phyloP scores from a whole-genome alignment of 2,888 invertebrate species.

The Pseudoips prasinana region DNA sequence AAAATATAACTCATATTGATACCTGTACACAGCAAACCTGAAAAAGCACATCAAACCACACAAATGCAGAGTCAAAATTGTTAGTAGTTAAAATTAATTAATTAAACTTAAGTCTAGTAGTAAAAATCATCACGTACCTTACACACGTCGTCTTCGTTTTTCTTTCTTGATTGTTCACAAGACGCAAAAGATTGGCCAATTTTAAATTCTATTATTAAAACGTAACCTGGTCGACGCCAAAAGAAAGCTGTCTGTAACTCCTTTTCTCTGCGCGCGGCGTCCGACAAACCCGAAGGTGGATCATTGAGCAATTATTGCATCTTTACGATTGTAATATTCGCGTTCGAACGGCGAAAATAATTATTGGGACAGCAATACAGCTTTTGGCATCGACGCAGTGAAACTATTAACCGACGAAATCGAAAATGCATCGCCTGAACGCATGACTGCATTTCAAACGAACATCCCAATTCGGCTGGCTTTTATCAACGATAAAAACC shows the following conservation, averaged over 20 bases:
- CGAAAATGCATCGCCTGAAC: constrained; percentile 42
- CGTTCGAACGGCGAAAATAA: constrained; percentile 59
- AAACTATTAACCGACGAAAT: constrained; percentile 58
- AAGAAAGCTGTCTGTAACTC: constrained; percentile 57
- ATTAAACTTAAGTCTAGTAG: constrained; percentile 29
- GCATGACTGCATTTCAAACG: constrained; percentile 21
- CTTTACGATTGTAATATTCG: constrained; percentile 66
- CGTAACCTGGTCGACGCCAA: constrained; percentile 56
- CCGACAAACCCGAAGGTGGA: constrained; percentile 50
- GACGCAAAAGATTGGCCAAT: constrained; percentile 70
- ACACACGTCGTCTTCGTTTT: constrained; percentile 31
- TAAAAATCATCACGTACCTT: constrained; percentile 65
- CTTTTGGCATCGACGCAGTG: constrained; percentile 68
- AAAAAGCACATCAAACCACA: constrained; percentile 69
- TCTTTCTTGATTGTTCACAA: constrained; percentile 47
- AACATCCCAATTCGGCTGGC: constrained; percentile 45
- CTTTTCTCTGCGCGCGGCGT: constrained; percentile 34
- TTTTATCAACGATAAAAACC: constrained; percentile 53
- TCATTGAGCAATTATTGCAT: constrained; percentile 66
- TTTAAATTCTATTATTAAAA: constrained; percentile 57
- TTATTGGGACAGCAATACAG: constrained; percentile 57
- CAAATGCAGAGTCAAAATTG: constrained; percentile 51
- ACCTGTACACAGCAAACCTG: constrained; percentile 67
- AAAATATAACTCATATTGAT: constrained; percentile 64
- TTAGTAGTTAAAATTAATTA: constrained; percentile 54